These are phyloP conservation scores for Phoxinus dragarum DNA, from an alignment of 2,797 vertebrate species.

Conservation along the genomic window DNA sequence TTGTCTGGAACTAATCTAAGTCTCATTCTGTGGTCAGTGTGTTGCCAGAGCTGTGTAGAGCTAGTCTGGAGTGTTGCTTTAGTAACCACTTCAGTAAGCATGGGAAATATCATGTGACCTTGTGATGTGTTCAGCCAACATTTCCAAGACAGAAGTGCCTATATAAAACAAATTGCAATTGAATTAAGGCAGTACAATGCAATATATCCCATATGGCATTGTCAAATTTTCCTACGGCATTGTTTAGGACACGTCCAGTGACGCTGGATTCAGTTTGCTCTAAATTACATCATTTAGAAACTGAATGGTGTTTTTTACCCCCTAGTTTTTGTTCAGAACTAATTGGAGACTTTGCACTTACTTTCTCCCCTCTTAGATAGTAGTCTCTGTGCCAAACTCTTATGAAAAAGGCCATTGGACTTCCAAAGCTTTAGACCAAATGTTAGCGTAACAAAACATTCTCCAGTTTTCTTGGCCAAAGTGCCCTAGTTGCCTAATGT, in stretches of 20 bases:
- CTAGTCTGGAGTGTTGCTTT: slow-evolving; percentile 26
- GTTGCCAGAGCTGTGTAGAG: slow-evolving; percentile 31
- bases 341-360: neutral
- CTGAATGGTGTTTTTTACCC: neutral
- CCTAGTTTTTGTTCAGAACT: neutral
- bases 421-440: neutral
- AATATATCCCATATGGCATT: neutral
- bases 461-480: neutral
- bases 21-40: slow-evolving; percentile 55
- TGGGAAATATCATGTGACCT: slow-evolving; percentile 3
- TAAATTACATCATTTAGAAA: slow-evolving; percentile 6
- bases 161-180: neutral
- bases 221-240: neutral
- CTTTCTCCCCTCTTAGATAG: neutral
- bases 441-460: neutral
- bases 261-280: slow-evolving; percentile 1
- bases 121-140: slow-evolving; percentile 18
- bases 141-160: neutral
- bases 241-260: slow-evolving; percentile 1
- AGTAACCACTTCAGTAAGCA: slow-evolving; percentile 25
- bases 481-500: neutral
- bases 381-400: neutral
- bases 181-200: neutral
- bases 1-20: slow-evolving; percentile 57
- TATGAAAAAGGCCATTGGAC: neutral